phyloP scores from a whole-genome alignment of 2,113 vertebrate genomes.

The Daphoenositta chrysoptera region DNA sequence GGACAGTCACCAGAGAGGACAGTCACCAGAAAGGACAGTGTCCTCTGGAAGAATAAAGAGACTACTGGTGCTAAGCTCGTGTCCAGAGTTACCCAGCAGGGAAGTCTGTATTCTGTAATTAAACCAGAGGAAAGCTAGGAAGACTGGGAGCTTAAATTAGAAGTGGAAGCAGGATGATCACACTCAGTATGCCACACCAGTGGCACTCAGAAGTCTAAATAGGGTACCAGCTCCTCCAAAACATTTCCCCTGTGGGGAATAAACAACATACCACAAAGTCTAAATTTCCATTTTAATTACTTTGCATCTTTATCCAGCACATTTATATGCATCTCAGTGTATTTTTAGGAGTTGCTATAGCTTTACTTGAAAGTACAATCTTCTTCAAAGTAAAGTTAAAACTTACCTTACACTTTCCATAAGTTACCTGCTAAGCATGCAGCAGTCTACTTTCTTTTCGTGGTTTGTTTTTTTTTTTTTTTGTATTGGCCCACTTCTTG shows the following conservation, averaged over 20 bases:
- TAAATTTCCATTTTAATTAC: conserved; percentile 16
- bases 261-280: neutral
- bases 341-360: neutral
- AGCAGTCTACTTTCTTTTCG: neutral
- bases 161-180: neutral
- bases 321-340: neutral
- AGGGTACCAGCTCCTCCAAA: neutral
- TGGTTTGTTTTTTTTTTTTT: neutral
- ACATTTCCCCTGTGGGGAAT: neutral
- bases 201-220: neutral
- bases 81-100: neutral
- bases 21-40: neutral
- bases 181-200: neutral
- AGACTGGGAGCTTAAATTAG: neutral
- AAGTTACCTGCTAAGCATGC: neutral
- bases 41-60: neutral
- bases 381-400: neutral
- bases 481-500: neutral
- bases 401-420: neutral
- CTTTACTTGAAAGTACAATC: neutral
- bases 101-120: neutral
- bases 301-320: neutral
- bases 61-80: neutral
- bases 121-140: neutral
- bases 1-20: neutral